Percentiles rank a stretch among this genome's conserved stretches.
Conservation (phyloP, 2,888 invertebrate species). For the Troides aeacus region DNA sequence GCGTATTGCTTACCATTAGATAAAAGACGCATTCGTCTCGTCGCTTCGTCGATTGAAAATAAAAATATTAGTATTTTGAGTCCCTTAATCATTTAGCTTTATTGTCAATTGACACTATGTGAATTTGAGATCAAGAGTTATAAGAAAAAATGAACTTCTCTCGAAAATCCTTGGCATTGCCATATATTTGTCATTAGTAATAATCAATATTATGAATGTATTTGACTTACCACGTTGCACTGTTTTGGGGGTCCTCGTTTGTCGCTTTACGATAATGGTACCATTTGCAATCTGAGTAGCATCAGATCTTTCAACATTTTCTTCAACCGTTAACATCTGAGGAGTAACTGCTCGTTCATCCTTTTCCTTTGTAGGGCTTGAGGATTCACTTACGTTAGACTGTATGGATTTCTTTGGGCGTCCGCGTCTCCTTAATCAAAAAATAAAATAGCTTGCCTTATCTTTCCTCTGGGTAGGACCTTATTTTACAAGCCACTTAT, state of each 20-base stretch:
- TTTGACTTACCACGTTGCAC: conserved; percentile 15
- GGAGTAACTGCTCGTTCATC: background rate
- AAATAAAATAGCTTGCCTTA: background rate
- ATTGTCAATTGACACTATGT: too few species aligned
- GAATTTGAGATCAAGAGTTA: too few species aligned
- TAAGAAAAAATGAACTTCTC: too few species aligned
- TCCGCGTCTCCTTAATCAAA: conserved; percentile 5
- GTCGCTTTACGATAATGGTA: background rate
- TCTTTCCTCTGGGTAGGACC: background rate
- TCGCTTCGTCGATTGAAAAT: too few species aligned
- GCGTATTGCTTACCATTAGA: too few species aligned
- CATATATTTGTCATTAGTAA: too few species aligned
- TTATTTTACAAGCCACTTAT: too few species aligned
- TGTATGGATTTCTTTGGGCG: conserved; percentile 10
- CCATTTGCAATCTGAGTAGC: conserved; percentile 2
- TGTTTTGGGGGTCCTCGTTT: conserved; percentile 15
- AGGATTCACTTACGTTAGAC: background rate
- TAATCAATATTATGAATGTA: too few species aligned
- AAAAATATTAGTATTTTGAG: too few species aligned
- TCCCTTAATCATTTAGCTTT: too few species aligned
- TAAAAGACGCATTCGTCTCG: too few species aligned
- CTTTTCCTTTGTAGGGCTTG: conserved; percentile 5
- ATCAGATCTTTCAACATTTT: conserved; percentile 7
- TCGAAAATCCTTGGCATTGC: too few species aligned
- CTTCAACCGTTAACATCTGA: conserved; percentile 2